phyloP scores from a whole-genome alignment of 2,113 vertebrate species.

The Rousettus leschenaultii region DNA sequence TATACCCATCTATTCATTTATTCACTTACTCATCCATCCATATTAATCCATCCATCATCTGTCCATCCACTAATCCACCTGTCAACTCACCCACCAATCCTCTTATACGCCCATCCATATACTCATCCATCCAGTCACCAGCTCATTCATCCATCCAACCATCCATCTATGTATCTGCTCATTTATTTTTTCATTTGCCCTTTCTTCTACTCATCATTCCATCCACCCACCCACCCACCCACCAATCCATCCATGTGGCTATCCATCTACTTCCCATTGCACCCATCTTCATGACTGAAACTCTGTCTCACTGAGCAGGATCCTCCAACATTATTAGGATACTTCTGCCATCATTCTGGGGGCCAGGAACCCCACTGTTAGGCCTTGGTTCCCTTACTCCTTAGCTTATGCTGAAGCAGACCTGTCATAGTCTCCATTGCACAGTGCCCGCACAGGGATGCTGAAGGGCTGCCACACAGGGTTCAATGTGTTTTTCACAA shows the following conservation, averaged over 20 bases:
- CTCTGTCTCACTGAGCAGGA: background rate
- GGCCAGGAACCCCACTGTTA: background rate
- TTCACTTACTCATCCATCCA: no score
- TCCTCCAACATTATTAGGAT: background rate
- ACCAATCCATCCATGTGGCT: background rate
- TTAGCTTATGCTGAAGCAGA: slow-evolving; percentile 47
- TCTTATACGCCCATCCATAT: background rate
- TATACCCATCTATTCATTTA: background rate
- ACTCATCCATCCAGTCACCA: background rate
- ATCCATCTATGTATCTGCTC: background rate
- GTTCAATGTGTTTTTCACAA: slow-evolving; percentile 96
- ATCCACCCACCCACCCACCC: background rate
- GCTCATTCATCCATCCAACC: background rate
- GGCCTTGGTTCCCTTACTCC: background rate
- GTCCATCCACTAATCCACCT: background rate
- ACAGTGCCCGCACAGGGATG: slow-evolving; percentile 95
- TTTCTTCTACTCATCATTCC: background rate
- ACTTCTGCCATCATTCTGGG: background rate
- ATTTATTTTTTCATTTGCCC: background rate
- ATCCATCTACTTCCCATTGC: background rate
- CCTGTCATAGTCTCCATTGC: slow-evolving; percentile 99
- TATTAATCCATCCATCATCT: no score
- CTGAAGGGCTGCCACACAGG: slow-evolving; percentile 98
- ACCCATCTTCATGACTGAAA: background rate
- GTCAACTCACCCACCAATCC: background rate